Evolutionary conservation across 1,140 invertebrate species (phyloP).

Genomic region (Aphelenchoides avenae): DNA sequence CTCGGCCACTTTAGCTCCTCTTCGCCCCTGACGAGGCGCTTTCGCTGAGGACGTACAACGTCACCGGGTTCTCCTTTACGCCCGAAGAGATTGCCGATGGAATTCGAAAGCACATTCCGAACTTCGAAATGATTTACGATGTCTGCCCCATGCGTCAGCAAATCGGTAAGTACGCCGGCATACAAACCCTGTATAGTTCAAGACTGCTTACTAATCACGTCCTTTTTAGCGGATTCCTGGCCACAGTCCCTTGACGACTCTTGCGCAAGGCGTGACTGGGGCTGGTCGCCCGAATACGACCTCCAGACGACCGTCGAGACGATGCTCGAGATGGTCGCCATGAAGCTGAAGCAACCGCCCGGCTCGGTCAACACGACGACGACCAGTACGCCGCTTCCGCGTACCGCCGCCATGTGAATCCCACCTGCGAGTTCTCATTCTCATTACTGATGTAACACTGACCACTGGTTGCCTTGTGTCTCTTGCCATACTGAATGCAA

Average conservation of each 20-base stretch:
- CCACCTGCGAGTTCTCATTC: too few relatives aligned
- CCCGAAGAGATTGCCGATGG: conserved; percentile 75
- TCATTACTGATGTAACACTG: too few relatives aligned
- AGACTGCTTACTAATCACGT: conserved; percentile 11
- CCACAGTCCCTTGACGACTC: conserved; percentile 82
- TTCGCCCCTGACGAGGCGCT: conserved; percentile 70
- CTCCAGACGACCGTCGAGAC: conserved; percentile 70
- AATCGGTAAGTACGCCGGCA: conserved; percentile 69
- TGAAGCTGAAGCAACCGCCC: conserved; percentile 17
- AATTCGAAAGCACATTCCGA: conserved; percentile 73
- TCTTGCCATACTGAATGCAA: too few relatives aligned
- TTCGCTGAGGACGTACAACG: conserved; percentile 77
- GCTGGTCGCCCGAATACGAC: conserved; percentile 76
- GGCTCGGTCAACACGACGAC: too few relatives aligned
- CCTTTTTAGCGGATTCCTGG: conserved; percentile 77
- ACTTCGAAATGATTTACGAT: conserved; percentile 74
- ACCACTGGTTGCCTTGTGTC: too few relatives aligned
- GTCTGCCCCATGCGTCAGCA: conserved; percentile 73
- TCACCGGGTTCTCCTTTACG: conserved; percentile 86
- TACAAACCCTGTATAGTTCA: not conserved
- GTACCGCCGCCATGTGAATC: too few relatives aligned
- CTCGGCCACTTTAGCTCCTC: conserved; percentile 72
- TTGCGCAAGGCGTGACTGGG: conserved; percentile 80
- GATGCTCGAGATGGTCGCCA: conserved; percentile 69
- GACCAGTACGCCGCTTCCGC: too few relatives aligned